A percentile compares a stretch with the other conserved stretches of the same genome.
Conservation (phyloP, 1,140 invertebrate genomes). For the Bathynomus jamesi region DNA sequence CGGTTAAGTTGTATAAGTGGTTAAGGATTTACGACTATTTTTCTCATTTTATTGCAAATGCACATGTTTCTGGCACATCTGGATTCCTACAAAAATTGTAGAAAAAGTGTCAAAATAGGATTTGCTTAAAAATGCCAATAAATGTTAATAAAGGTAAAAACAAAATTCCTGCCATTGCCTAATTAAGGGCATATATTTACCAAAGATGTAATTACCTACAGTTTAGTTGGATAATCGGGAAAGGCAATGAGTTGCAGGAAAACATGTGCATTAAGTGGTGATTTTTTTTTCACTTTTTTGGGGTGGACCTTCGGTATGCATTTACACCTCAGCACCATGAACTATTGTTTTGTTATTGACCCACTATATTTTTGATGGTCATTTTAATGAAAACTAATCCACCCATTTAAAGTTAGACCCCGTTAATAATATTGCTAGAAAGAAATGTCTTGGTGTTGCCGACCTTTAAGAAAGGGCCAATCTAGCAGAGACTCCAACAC, state of each 20-base stretch:
- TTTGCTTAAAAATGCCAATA: neutral
- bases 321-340: neutral
- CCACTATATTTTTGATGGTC: neutral
- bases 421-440: neutral
- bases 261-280: neutral
- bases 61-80: neutral
- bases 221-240: neutral
- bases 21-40: too few relatives aligned
- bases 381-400: neutral
- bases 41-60: neutral
- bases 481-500: neutral
- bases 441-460: neutral
- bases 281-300: constrained; percentile 2
- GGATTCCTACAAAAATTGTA: neutral
- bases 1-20: too few relatives aligned
- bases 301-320: neutral
- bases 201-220: neutral
- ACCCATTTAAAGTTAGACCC: neutral
- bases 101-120: neutral
- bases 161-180: neutral
- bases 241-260: neutral
- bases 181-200: neutral
- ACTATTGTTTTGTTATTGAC: neutral
- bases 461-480: neutral
- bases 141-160: neutral